Conservation (phyloP, 2,797 vertebrate genomes). For the Liparis tanakae region DNA sequence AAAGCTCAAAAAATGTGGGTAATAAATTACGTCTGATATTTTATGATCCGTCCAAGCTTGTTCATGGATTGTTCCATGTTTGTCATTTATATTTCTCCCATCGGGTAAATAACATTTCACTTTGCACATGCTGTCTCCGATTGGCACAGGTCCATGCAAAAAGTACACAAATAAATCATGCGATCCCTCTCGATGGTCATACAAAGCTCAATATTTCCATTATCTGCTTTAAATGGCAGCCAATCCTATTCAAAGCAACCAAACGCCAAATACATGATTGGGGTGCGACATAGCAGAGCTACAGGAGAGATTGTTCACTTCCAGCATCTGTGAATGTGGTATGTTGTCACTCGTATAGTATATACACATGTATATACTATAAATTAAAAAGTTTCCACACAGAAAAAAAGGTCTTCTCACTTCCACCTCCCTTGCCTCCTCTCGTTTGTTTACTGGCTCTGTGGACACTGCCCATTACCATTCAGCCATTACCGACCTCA, state of each 20-base stretch:
- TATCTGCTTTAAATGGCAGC: not conserved
- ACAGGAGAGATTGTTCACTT: not conserved
- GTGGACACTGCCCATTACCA: constrained; percentile 3
- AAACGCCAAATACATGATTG: not conserved
- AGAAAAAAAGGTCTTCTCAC: not conserved
- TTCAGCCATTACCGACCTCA: constrained; percentile 25
- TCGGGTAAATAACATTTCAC: not conserved
- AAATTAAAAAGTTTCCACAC: not conserved
- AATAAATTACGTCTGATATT: not conserved
- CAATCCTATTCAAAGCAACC: not conserved
- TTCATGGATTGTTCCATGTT: not conserved
- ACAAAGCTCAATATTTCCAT: not conserved
- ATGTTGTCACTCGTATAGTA: not conserved
- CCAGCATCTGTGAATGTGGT: not conserved
- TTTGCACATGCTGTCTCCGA: not conserved
- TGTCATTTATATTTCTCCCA: not conserved
- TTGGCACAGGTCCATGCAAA: not conserved
- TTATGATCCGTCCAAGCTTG: not conserved
- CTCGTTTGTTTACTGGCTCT: constrained; percentile 14
- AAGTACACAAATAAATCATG: not conserved
- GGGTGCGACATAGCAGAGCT: not conserved
- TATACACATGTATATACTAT: not conserved
- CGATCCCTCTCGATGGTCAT: not conserved
- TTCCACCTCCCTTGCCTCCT: not conserved
- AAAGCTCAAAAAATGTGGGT: not conserved